Conservation (phyloP, 2,113 vertebrate species). For the Phrynosoma blainvillii region DNA sequence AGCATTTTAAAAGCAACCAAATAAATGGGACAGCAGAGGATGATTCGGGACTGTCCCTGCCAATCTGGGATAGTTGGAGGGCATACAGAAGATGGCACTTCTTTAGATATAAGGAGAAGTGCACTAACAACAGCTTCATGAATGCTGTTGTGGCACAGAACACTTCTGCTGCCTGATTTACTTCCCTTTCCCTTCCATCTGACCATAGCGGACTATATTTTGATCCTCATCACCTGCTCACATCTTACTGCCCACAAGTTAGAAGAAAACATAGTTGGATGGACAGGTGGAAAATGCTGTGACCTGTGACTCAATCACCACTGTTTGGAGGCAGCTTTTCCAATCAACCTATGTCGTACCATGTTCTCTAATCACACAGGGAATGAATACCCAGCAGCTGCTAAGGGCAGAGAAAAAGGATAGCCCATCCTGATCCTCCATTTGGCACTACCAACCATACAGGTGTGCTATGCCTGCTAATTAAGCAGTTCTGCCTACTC, state of each 20-base stretch:
- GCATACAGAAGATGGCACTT: slow-evolving; percentile 5
- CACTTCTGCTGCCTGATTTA: neutral
- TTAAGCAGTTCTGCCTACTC: neutral
- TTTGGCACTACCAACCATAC: neutral
- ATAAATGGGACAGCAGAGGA: no score
- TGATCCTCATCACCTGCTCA: neutral
- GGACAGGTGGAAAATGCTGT: neutral
- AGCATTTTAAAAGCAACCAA: no score
- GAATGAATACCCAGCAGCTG: neutral
- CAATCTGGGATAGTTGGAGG: no score
- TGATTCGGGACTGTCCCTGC: no score
- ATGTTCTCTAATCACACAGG: slow-evolving; percentile 13
- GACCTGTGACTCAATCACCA: neutral
- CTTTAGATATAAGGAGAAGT: slow-evolving; percentile 50
- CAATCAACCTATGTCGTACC: neutral
- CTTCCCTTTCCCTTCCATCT: neutral
- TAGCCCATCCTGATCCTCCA: neutral
- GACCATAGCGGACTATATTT: neutral
- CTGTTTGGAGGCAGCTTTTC: neutral
- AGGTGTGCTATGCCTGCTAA: neutral
- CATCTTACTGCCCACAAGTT: neutral
- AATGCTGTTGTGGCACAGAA: slow-evolving; percentile 35
- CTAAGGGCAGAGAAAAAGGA: neutral
- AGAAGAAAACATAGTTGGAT: slow-evolving; percentile 22
- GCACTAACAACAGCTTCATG: slow-evolving; percentile 35